Percentiles rank a stretch among this genome's conserved stretches.
phyloP scores from a whole-genome alignment of 1,140 invertebrate species.

The Neodiprion lecontei region DNA sequence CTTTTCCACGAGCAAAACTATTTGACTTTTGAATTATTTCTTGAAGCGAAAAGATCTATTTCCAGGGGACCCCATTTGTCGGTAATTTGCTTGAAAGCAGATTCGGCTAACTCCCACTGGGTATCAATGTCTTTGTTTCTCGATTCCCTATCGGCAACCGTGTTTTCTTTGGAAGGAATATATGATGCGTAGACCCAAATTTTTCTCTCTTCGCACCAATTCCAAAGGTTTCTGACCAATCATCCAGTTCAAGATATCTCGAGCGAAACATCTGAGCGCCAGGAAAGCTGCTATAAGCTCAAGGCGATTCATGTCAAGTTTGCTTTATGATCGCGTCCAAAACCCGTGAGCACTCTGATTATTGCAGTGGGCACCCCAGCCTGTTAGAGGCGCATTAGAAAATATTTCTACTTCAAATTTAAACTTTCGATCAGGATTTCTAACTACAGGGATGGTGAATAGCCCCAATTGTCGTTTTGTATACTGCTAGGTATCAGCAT shows the following conservation, averaged over 20 bases:
- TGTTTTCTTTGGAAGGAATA: conserved; percentile 33
- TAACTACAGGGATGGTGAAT: conserved; percentile 31
- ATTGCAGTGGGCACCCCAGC: conserved; percentile 43
- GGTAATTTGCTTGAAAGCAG: conserved; percentile 19
- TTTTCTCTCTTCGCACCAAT: conserved; percentile 29
- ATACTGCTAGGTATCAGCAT: conserved; percentile 18
- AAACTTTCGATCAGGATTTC: conserved; percentile 20
- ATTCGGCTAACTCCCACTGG: conserved; percentile 24
- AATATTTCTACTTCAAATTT: conserved; percentile 41
- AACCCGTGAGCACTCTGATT: conserved; percentile 28
- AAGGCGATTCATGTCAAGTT: conserved; percentile 18
- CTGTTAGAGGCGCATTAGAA: conserved; percentile 41
- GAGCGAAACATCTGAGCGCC: conserved; percentile 18
- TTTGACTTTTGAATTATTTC: conserved; percentile 39
- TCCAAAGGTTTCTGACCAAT: conserved; percentile 25
- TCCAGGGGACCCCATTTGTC: conserved; percentile 14
- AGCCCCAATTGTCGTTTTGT: conserved; percentile 41
- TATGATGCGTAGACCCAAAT: conserved; percentile 37
- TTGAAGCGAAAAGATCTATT: conserved; percentile 41
- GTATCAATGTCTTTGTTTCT: conserved; percentile 22
- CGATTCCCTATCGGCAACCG: conserved; percentile 25
- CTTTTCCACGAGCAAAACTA: conserved; percentile 30
- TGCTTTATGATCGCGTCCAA: conserved; percentile 34
- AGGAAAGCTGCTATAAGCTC: conserved; percentile 19
- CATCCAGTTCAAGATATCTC: conserved; percentile 23